These are phyloP conservation scores for Chroicocephalus ridibundus DNA, from an alignment of 2,113 vertebrate species.

Conservation along the genomic window DNA sequence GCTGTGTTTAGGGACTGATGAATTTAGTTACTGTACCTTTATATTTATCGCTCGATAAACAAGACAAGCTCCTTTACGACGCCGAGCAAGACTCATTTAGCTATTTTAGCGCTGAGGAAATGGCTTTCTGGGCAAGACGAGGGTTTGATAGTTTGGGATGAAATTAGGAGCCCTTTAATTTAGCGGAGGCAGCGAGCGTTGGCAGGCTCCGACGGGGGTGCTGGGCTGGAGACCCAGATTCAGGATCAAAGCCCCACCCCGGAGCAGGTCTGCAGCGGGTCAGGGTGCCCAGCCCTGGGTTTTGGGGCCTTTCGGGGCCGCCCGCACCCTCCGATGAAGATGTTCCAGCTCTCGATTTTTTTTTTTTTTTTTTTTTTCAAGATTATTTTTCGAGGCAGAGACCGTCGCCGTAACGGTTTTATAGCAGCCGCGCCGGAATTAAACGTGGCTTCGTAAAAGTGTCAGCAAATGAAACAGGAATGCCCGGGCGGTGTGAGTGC, in stretches of 20 bases:
- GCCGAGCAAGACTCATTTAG: constrained; percentile 23
- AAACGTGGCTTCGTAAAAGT: constrained; percentile 36
- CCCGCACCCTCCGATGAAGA: background rate
- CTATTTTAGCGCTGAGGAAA: constrained; percentile 18
- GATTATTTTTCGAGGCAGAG: constrained; percentile 17
- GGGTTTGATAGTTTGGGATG: background rate
- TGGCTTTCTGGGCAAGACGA: background rate
- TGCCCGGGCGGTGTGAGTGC: background rate
- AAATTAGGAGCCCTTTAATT: constrained; percentile 13
- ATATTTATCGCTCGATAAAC: constrained; percentile 69
- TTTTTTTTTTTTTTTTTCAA: constrained; percentile 15
- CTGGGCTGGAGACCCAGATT: background rate
- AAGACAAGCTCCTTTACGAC: constrained; percentile 27
- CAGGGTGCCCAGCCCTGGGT: background rate
- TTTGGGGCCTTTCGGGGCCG: rapidly evolving
- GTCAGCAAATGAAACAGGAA: constrained; percentile 4
- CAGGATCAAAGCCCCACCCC: background rate
- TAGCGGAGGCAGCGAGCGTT: rapidly evolving
- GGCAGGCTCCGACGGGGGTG: background rate
- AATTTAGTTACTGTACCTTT: constrained; percentile 62
- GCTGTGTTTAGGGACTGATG: constrained; percentile 57
- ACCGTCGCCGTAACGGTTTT: background rate
- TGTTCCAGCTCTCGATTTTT: constrained; percentile 3
- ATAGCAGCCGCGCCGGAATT: background rate
- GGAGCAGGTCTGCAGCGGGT: background rate